These are phyloP conservation scores for Babylonia areolata DNA, from an alignment of 1,140 invertebrate genomes.

Conservation along the genomic window DNA sequence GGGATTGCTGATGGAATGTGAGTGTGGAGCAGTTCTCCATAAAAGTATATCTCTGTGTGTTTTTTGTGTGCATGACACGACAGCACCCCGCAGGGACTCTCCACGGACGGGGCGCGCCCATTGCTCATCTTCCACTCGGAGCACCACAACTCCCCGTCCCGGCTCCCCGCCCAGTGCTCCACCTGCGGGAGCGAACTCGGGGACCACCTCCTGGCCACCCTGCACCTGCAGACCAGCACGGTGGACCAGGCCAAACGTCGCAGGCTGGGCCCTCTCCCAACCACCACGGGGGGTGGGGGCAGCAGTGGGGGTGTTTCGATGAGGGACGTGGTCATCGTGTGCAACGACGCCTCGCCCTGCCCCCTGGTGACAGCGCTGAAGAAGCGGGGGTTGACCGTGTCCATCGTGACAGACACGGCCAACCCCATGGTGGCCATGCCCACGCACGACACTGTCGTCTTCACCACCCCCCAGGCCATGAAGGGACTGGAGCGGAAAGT, in stretches of 20 bases:
- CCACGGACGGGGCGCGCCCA: slow-evolving; percentile 44
- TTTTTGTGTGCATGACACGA: too few species aligned
- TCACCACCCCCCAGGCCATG: slow-evolving; percentile 37
- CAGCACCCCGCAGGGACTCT: slow-evolving; percentile 29
- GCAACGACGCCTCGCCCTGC: not conserved
- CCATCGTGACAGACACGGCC: slow-evolving; percentile 9
- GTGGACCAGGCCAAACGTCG: not conserved
- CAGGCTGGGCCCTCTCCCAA: not conserved
- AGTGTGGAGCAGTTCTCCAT: too few species aligned
- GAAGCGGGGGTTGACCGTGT: slow-evolving; percentile 18
- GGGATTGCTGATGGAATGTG: too few species aligned
- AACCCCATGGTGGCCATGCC: slow-evolving; percentile 29
- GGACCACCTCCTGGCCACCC: slow-evolving; percentile 26
- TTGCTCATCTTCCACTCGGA: slow-evolving; percentile 43
- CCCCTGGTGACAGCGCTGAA: slow-evolving; percentile 11
- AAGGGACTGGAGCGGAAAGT: slow-evolving; percentile 42
- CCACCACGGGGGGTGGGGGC: not conserved
- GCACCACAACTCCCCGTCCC: not conserved
- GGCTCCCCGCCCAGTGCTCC: slow-evolving; percentile 29
- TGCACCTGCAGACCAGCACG: slow-evolving; percentile 6
- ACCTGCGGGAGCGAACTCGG: slow-evolving; percentile 34
- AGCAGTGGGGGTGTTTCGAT: not conserved
- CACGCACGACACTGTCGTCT: slow-evolving; percentile 5
- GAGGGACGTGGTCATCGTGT: slow-evolving; percentile 42
- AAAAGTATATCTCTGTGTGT: not conserved